Evolutionary conservation across 2,797 vertebrate species (phyloP).

Genomic region (Microctenopoma steveboyesi): DNA sequence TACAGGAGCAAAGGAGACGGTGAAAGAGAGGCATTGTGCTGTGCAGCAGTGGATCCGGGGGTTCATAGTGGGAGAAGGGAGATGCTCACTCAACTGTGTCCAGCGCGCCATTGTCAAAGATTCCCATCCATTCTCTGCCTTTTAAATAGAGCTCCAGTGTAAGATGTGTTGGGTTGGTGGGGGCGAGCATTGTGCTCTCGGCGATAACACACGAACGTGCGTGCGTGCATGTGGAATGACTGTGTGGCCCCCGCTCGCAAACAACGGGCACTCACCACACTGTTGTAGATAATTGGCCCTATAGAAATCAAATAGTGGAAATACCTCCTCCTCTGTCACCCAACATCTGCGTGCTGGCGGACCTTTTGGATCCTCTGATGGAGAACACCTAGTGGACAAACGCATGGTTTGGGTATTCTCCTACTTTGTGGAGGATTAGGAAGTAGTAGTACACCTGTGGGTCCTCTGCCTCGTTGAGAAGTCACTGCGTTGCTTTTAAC

Average conservation of each 20-base stretch:
- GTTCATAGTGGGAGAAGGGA: conserved; percentile 84
- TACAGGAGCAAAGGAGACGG: conserved; percentile 85
- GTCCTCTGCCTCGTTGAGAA: conserved; percentile 11
- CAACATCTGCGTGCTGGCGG: neutral
- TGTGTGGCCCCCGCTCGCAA: conserved; percentile 60
- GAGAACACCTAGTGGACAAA: conserved; percentile 44
- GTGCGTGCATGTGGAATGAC: conserved; percentile 67
- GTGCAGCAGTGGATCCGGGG: conserved; percentile 83
- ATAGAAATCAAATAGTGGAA: conserved; percentile 63
- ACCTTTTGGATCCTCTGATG: conserved; percentile 19
- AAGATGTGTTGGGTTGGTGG: conserved; percentile 70
- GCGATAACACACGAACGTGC: conserved; percentile 74
- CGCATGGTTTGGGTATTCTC: neutral
- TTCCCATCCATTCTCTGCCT: conserved; percentile 87
- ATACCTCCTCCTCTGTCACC: conserved; percentile 25
- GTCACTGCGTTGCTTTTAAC: conserved; percentile 30
- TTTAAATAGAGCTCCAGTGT: conserved; percentile 87
- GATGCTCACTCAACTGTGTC: conserved; percentile 89
- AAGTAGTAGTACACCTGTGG: conserved; percentile 1
- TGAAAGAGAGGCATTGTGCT: conserved; percentile 86
- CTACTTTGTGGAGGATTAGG: neutral
- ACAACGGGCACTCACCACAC: conserved; percentile 43
- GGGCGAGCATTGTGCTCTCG: conserved; percentile 19
- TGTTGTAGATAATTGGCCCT: conserved; percentile 73
- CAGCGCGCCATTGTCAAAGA: conserved; percentile 87